These are phyloP conservation scores for Thera britannica DNA, from an alignment of 2,888 invertebrate genomes.

Conservation along the genomic window DNA sequence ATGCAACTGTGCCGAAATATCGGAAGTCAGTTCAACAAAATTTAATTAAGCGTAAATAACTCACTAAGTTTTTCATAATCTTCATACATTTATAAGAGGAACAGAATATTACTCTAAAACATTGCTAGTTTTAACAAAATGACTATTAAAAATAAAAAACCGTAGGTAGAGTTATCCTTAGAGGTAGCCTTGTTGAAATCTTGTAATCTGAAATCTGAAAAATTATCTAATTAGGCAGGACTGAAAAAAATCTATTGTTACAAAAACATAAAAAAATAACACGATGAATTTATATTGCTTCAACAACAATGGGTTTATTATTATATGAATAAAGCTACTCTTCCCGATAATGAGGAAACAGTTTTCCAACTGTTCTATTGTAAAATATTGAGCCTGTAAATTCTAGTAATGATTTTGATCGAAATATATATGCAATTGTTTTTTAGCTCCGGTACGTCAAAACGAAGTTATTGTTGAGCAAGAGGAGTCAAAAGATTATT, in stretches of 20 bases:
- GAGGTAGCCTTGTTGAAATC: conserved; percentile 72
- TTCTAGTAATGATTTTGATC: neutral
- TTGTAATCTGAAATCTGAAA: conserved; percentile 81
- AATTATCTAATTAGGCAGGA: conserved; percentile 17
- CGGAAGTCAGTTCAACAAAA: too few relatives aligned
- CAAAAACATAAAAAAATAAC: conserved; percentile 43
- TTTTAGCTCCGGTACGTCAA: too few relatives aligned
- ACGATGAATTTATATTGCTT: neutral
- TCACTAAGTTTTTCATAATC: too few relatives aligned
- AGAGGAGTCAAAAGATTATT: too few relatives aligned
- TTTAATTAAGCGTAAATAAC: too few relatives aligned
- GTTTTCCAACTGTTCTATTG: conserved; percentile 2
- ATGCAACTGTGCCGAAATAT: too few relatives aligned
- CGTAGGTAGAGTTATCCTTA: conserved; percentile 54
- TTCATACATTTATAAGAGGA: neutral
- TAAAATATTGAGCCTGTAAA: neutral
- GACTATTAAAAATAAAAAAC: conserved; percentile 63
- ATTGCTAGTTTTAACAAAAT: conserved; percentile 54
- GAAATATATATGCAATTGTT: neutral
- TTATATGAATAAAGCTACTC: conserved; percentile 2
- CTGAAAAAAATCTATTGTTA: conserved; percentile 8
- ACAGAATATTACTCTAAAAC: conserved; percentile 40
- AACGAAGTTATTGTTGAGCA: too few relatives aligned
- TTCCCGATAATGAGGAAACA: conserved; percentile 5
- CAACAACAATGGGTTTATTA: conserved; percentile 14